Conservation (phyloP, 1,140 invertebrate genomes). For the Campodea augens region DNA sequence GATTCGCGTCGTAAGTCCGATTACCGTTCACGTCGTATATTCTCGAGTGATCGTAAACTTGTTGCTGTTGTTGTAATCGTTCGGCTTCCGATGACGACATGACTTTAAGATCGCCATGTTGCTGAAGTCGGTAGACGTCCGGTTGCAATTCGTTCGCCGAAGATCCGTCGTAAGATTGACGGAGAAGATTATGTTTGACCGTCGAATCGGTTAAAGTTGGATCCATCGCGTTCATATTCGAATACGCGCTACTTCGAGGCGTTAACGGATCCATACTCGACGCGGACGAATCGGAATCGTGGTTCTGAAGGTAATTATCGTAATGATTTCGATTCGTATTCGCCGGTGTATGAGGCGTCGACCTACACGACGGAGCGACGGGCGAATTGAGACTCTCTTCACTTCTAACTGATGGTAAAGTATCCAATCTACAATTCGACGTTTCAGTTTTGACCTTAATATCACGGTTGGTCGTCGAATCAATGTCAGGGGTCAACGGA, state of each 20-base stretch:
- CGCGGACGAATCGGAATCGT: slow-evolving; percentile 48
- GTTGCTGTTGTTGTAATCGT: slow-evolving; percentile 13
- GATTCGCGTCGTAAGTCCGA: background rate
- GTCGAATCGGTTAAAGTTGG: too few relatives aligned
- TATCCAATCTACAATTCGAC: background rate
- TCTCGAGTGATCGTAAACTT: slow-evolving; percentile 6
- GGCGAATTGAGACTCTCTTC: slow-evolving; percentile 11
- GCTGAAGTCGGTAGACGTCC: too few relatives aligned
- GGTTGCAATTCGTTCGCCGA: too few relatives aligned
- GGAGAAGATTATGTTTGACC: too few relatives aligned
- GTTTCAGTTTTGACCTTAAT: background rate
- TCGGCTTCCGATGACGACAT: slow-evolving; percentile 4
- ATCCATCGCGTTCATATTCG: too few relatives aligned
- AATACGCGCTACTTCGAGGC: too few relatives aligned
- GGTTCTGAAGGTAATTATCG: slow-evolving; percentile 36
- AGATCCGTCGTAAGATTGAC: too few relatives aligned
- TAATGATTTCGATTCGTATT: slow-evolving; percentile 21
- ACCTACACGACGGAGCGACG: slow-evolving; percentile 23
- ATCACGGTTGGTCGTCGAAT: background rate
- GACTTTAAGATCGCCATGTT: slow-evolving; percentile 1
- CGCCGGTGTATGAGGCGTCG: slow-evolving; percentile 23
- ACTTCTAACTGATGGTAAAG: too few relatives aligned
- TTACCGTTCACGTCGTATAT: background rate
- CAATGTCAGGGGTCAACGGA: background rate
- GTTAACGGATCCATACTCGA: slow-evolving; percentile 49